Evolutionary conservation across 2,888 invertebrate genomes (phyloP).

Genomic region (Cylloceria caligata): DNA sequence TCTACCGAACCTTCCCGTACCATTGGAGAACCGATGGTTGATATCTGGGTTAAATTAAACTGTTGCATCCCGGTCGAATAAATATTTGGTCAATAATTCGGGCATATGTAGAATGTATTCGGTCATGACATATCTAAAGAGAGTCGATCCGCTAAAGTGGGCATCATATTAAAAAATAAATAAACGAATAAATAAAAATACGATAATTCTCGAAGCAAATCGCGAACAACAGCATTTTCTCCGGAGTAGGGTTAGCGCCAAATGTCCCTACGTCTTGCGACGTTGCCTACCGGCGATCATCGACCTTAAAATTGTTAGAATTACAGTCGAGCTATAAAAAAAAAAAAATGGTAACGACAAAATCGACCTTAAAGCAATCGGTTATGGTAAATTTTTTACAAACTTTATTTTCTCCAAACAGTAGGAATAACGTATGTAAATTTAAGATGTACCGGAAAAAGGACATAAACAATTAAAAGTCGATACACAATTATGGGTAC

Average conservation of each 20-base stretch:
- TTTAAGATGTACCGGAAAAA: conserved; percentile 38
- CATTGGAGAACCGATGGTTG: background rate
- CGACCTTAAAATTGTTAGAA: conserved; percentile 33
- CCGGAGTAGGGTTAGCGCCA: background rate
- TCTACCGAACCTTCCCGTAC: background rate
- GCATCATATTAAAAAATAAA: background rate
- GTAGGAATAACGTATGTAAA: conserved; percentile 72
- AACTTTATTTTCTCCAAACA: conserved; percentile 81
- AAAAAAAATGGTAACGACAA: conserved; percentile 67
- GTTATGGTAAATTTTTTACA: conserved; percentile 84
- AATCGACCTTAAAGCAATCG: conserved; percentile 82
- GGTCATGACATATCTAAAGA: conserved; percentile 37
- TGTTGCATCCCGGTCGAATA: conserved; percentile 20
- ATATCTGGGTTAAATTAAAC: background rate
- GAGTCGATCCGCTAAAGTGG: conserved; percentile 8
- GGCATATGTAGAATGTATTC: conserved; percentile 19
- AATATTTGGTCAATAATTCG: conserved; percentile 35
- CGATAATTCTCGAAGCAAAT: conserved; percentile 13
- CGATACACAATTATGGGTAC: conserved; percentile 13
- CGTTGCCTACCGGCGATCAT: background rate
- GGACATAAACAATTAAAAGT: conserved; percentile 21
- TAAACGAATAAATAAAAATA: background rate
- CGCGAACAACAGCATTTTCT: conserved; percentile 66
- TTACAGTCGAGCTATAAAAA: conserved; percentile 70
- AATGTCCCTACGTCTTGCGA: background rate